Conservation (phyloP, 1,140 invertebrate genomes). For the Zaprionus nigranus region DNA sequence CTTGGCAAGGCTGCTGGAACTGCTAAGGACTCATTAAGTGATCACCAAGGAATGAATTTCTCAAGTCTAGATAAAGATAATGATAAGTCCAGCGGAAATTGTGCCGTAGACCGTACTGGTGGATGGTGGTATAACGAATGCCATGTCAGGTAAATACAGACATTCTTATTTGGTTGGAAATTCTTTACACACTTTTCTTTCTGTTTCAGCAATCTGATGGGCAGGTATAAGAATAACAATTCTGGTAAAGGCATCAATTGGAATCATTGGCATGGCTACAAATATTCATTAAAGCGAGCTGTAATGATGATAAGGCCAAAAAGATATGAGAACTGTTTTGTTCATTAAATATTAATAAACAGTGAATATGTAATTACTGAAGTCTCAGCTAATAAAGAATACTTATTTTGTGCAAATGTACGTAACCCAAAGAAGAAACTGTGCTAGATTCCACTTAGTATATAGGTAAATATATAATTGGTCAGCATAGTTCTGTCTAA, state of each 20-base stretch:
- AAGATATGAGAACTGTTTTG: slow-evolving; percentile 9
- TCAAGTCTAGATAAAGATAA: background rate
- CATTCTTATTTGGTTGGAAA: background rate
- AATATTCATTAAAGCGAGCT: slow-evolving; percentile 46
- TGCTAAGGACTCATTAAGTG: background rate
- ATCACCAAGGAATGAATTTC: background rate
- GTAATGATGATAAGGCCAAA: slow-evolving; percentile 53
- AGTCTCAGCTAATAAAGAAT: no score
- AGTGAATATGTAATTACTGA: no score
- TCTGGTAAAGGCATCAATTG: slow-evolving; percentile 24
- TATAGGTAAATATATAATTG: no score
- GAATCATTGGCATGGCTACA: slow-evolving; percentile 37
- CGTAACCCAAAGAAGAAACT: no score
- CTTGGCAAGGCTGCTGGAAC: background rate
- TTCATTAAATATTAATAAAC: no score
- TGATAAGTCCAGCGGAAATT: rapidly evolving
- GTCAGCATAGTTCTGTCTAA: no score
- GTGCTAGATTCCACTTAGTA: no score
- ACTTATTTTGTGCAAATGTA: no score
- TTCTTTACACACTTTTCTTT: background rate
- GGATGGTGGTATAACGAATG: background rate
- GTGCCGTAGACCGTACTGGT: background rate
- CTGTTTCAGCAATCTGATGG: background rate
- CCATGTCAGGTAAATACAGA: background rate
- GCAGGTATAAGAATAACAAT: background rate